These are phyloP conservation scores for Spea bombifrons DNA, from an alignment of 2,113 vertebrate genomes.

Conservation along the genomic window DNA sequence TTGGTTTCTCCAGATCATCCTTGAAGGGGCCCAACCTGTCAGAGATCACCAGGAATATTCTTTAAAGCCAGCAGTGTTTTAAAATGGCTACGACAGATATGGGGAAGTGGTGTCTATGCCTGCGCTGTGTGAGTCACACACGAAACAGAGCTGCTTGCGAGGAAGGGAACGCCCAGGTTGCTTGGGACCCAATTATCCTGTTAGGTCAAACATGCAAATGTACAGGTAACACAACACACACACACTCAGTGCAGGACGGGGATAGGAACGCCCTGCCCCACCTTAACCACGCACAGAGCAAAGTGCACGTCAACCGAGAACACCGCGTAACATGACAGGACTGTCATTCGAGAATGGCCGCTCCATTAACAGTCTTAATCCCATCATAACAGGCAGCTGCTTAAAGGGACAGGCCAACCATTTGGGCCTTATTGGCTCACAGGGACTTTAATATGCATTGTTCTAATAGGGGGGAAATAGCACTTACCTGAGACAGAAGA, in stretches of 20 bases:
- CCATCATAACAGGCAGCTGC: background rate
- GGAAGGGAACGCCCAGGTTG: conserved; percentile 66
- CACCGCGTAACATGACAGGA: background rate
- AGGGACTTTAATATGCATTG: too few species aligned
- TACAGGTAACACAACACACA: conserved; percentile 56
- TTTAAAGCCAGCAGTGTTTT: conserved; percentile 55
- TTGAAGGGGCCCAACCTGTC: conserved; percentile 51
- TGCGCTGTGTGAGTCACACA: conserved; percentile 70
- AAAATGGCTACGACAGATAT: conserved; percentile 73
- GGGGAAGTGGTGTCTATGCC: conserved; percentile 70
- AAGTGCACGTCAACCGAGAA: conserved; percentile 35
- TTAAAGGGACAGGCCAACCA: background rate
- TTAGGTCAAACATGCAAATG: conserved; percentile 68
- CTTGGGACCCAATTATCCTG: conserved; percentile 65
- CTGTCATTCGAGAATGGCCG: too few species aligned
- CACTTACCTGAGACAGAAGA: background rate
- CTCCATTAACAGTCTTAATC: too few species aligned
- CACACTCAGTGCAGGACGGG: conserved; percentile 31
- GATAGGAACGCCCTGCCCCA: conserved; percentile 47
- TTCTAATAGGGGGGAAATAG: background rate
- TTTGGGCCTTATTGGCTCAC: background rate
- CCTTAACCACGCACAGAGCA: conserved; percentile 42
- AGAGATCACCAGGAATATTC: conserved; percentile 50
- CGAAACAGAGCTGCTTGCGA: conserved; percentile 67
- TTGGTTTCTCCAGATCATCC: conserved; percentile 50